Percentiles rank a stretch among this genome's conserved stretches.
phyloP scores from a whole-genome alignment of 1,140 invertebrate species.

The Lucilia sericata region DNA sequence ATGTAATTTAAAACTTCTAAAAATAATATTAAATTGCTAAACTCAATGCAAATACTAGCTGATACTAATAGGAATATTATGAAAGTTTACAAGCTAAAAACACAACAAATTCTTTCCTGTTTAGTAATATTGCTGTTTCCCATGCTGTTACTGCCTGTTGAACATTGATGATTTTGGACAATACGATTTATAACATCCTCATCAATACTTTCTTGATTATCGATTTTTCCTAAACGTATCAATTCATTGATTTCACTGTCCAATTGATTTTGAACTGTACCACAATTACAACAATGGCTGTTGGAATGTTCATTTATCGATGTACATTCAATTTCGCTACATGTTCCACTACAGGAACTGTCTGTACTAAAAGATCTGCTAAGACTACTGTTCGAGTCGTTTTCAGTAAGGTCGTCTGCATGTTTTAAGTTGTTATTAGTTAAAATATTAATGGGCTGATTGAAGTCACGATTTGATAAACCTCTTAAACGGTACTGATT shows the following conservation, averaged over 20 bases:
- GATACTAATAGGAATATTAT: no score
- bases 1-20: no score
- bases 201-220: background rate
- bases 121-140: conserved; percentile 33
- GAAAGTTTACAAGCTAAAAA: no score
- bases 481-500: background rate
- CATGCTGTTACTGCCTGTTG: background rate
- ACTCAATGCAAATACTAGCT: no score
- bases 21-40: no score
- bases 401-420: no score
- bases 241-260: background rate
- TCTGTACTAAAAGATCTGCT: conserved; percentile 19
- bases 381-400: background rate
- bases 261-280: background rate
- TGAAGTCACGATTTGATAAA: no score
- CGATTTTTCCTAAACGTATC: background rate
- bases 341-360: conserved; percentile 4
- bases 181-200: background rate
- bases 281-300: conserved; percentile 18
- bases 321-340: conserved; percentile 14
- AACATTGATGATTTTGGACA: background rate
- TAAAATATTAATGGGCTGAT: no score
- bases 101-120: background rate
- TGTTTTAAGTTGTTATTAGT: no score
- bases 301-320: background rate